phyloP scores from a whole-genome alignment of 2,888 invertebrate species.

The Nycteola revayana region DNA sequence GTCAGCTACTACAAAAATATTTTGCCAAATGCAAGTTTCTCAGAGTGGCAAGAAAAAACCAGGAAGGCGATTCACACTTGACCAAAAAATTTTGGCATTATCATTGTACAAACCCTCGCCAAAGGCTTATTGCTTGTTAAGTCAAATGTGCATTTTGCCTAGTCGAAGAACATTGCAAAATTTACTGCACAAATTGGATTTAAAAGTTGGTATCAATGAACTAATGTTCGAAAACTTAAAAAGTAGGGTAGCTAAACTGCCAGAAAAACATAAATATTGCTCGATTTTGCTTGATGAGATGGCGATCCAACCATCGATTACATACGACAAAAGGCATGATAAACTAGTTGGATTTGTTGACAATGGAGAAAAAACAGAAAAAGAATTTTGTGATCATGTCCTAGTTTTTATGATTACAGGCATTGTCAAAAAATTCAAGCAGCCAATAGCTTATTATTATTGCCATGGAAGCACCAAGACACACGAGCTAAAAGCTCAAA shows the following conservation, averaged over 20 bases:
- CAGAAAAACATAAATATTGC: constrained; percentile 3
- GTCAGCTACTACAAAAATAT: no score
- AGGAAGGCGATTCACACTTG: constrained; percentile 1
- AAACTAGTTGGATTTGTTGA: constrained; percentile 5
- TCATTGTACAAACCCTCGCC: constrained; percentile 5
- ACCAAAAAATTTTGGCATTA: constrained; percentile 8
- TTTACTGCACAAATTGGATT: constrained; percentile 5
- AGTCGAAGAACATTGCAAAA: constrained; percentile 8
- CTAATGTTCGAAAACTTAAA: constrained; percentile 9
- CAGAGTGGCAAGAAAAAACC: background rate
- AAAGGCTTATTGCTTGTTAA: constrained; percentile 1
- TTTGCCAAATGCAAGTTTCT: no score
- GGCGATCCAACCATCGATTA: constrained; percentile 1
- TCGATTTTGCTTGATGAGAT: constrained; percentile 5
- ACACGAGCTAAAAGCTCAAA: background rate
- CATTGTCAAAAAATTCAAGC: no score
- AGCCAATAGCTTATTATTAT: no score
- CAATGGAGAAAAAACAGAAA: constrained; percentile 3
- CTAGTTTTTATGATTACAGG: background rate
- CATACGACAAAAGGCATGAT: constrained; percentile 3
- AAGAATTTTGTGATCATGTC: background rate
- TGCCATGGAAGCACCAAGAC: background rate
- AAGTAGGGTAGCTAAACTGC: constrained; percentile 4
- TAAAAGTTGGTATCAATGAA: constrained; percentile 10
- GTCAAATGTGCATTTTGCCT: constrained; percentile 2